Evolutionary conservation across 2,113 vertebrate genomes (phyloP).

Genomic region (Lynx canadensis): DNA sequence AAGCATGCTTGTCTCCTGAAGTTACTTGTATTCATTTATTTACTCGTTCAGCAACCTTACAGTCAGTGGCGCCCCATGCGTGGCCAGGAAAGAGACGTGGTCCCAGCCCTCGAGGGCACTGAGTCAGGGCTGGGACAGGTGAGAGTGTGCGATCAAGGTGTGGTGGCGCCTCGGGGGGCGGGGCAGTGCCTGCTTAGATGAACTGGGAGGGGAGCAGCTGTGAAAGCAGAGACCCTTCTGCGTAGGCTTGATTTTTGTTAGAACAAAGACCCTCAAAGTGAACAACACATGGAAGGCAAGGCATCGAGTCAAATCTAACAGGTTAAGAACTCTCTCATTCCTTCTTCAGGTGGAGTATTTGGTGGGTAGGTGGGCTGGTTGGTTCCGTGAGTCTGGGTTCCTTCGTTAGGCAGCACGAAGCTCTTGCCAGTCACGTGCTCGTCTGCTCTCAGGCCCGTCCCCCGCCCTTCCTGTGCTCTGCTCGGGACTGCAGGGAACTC

Average conservation of each 20-base stretch:
- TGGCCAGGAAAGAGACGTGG: not conserved
- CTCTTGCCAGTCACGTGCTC: not conserved
- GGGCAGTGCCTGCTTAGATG: not conserved
- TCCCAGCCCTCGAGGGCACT: not conserved
- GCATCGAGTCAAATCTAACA: not conserved
- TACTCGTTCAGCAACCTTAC: not conserved
- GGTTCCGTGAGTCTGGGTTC: not conserved
- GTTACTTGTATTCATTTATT: not conserved
- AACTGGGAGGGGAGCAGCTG: too few species aligned
- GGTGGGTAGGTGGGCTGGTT: not conserved
- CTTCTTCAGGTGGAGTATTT: not conserved
- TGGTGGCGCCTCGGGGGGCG: not conserved
- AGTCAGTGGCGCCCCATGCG: fast-evolving
- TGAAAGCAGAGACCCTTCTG: not conserved
- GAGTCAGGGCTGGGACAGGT: not conserved
- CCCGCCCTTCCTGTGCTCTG: not conserved
- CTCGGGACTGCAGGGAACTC: not conserved
- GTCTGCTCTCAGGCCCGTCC: not conserved
- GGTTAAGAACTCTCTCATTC: not conserved
- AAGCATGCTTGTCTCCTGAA: not conserved
- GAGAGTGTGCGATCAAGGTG: not conserved
- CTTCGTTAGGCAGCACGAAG: not conserved
- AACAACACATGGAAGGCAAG: not conserved
- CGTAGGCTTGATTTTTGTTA: not conserved
- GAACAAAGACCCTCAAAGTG: not conserved